Base-by-base conservation (phyloP, 2,888 invertebrate species). In the Beris morrisii region DNA sequence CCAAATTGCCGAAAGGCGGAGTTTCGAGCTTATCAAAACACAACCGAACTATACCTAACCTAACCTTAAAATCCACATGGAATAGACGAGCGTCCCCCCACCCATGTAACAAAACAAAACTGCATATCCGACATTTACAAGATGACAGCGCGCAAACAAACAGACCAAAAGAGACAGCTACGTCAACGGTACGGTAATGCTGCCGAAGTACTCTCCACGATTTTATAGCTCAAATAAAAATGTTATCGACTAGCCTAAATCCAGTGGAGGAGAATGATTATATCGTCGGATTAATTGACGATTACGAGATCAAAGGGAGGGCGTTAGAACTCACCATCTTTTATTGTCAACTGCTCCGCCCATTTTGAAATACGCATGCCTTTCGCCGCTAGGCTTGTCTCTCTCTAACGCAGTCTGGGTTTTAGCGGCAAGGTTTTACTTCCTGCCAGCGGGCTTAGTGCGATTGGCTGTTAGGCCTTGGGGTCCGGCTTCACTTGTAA, bases 221-320 rank as follows among this genome's bases (percentile, higher is more conserved):
- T 9, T 38, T 22, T 22, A 9, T 1, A 9, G 38, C 38, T 38
- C 38, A 7, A 9, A 38, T 3, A 38, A 7, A 9, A 38, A 38
- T 38, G 38, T 38, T 3, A 38, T 38, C 5, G 38, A 7, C 38
- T 38, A 5, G 38, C 9, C 38, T 9, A 38, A 38, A 38, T 38
- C 38, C 38, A 43, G 38, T 15, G 12, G 11, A 15, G 31, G 52
- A 61, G 43, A 28, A 38, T 15, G 50, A 43, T 52, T 52, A 28
- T 13, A 61, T 38, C 13, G 38, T 46, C 9, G 38, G 52, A 59
- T 61, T 61, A 61, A 61, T 61, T 32, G 61, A 15, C 52, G 50
- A 61, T 61, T 61, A 61, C 38, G 52, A 50, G 61, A 61, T 61
- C 50, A 61, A 61, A 28, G 59, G 38, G 38, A 15, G 46, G 50